Base-by-base conservation (phyloP, 2,113 vertebrate species). In the Cyanistes caeruleus region DNA sequence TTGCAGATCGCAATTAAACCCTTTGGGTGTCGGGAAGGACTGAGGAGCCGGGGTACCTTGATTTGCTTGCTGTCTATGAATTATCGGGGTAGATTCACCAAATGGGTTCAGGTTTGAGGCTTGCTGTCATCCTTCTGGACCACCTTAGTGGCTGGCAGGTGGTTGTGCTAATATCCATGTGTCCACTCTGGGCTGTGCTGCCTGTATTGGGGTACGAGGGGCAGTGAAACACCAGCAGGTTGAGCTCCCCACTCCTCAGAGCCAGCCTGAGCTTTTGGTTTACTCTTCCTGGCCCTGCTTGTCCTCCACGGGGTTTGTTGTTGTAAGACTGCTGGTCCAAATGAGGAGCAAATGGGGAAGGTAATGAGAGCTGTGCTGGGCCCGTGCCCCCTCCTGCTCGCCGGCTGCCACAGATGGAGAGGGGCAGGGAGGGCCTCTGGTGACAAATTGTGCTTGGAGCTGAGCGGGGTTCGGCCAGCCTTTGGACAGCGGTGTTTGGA, bases 331-430 rank as follows among this genome's bases (percentile, higher is more conserved):
- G 58, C 86, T 79, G 59, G 43, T 92, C 97, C 97, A 98, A 98
- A 98, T 96, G 97, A 97, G 87, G 92, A 98, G 85, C 98, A 98
- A 98, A 98, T 97, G 97, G 98, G 87, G 88, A 93, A 41, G 16
- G 89, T 55, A 27, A 97, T 95, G 95, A 92, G 69, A 55, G 95
- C 85, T 72, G 84, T 7, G 51, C 81, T 84, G 94, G 44, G 70
- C 58, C 60, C 10, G 14, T 59, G 93, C 95, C 90, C 91, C 95
- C 96, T 96, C 92, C 88, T 2, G 80, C 83, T 91, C 6, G 0
- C 92, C 28, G 56, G 86, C 89, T 82, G 88, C 92, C 15, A 43
- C 95, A 96, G 85, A 95, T 96, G 96, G 89, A 37, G 31, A 83
- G 51, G n/a, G 48, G 37, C 64, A 79, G 95, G 90, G 69, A 88